These are phyloP conservation scores for Zaprionus bogoriensis DNA, from an alignment of 2,888 invertebrate species.

Conservation along the genomic window DNA sequence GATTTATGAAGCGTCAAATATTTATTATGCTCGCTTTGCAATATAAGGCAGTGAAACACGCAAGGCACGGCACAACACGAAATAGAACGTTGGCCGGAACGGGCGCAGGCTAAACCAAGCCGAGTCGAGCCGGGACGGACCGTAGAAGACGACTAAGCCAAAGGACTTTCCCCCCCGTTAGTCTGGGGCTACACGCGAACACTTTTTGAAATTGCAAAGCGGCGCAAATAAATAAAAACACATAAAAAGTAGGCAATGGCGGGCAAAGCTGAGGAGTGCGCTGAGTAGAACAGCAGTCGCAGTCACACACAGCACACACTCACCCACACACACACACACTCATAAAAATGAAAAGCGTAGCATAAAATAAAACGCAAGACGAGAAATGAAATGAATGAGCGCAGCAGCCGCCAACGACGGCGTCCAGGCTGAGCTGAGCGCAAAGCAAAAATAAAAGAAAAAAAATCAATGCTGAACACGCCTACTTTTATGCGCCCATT, in stretches of 20 bases:
- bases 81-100: conserved; percentile 58
- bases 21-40: conserved; percentile 80
- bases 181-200: conserved; percentile 56
- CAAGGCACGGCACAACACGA: conserved; percentile 66
- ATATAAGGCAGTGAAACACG: conserved; percentile 76
- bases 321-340: conserved; percentile 20
- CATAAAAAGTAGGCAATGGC: conserved; percentile 76
- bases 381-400: conserved; percentile 73
- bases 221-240: conserved; percentile 76
- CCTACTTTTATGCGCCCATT: conserved; percentile 33
- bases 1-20: conserved; percentile 81
- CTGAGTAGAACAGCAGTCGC: conserved; percentile 3
- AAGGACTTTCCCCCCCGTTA: conserved; percentile 30
- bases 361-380: conserved; percentile 66
- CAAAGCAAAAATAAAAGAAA: conserved; percentile 19
- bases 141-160: conserved; percentile 41
- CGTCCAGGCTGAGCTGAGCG: conserved; percentile 23
- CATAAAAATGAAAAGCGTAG: conserved; percentile 65
- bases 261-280: conserved; percentile 14
- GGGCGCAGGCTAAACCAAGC: conserved; percentile 3
- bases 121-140: background rate
- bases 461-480: conserved; percentile 66
- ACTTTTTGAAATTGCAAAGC: conserved; percentile 79
- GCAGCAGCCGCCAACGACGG: conserved; percentile 49
- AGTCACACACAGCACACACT: conserved; percentile 11